Base-by-base conservation (phyloP, 2,113 vertebrate genomes). In the Gadus macrocephalus region DNA sequence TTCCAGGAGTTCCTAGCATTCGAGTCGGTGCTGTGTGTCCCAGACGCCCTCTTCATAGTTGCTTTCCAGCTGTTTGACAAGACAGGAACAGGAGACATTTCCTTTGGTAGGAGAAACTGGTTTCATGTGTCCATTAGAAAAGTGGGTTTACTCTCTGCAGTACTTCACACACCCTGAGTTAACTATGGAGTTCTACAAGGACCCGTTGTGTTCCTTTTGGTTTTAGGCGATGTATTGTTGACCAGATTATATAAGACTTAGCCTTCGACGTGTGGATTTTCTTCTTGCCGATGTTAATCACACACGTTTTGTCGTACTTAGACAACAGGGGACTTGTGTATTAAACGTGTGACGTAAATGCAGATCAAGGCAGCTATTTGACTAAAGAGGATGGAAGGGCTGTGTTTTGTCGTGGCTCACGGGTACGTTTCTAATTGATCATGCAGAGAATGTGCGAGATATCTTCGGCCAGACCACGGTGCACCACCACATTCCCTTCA, bases 31-130 rank as follows among this genome's bases (percentile, higher is more conserved):
- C 91, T 98, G 16, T 98, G 96, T 89, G 94, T 94, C 85, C 95
- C 96, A 28, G 96, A 98, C 90, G 96, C 95, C 83, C 92, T 98
- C 90, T 98, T 96, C 91, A 91, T 98, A 84, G 95, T 98, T 87
- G 96, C 96, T 91, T 98, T 98, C 93, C 96, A 98, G 77, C 89
- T 98, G 84, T 98, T 98, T 87, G 96, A 98, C 93, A 98, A 95
- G 91, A 95, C 82, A 64, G 96, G 96, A 90, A 96, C 85, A 70
- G 96, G 95, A 81, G 93, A 95, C 89, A 90, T 98, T 87, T 96
- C 96, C 70, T 98, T 97, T 91, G 95, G 96, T 98, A 96, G 90
- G 95, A 90, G 84, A 35, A 35, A 35, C 31, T 1, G 1, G 31
- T 35, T 35, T 7, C 31, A 5, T 35, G 31, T 35, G 31, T 25